Base-by-base conservation (phyloP, 2,888 invertebrate genomes). In the Melolontha melolontha region DNA sequence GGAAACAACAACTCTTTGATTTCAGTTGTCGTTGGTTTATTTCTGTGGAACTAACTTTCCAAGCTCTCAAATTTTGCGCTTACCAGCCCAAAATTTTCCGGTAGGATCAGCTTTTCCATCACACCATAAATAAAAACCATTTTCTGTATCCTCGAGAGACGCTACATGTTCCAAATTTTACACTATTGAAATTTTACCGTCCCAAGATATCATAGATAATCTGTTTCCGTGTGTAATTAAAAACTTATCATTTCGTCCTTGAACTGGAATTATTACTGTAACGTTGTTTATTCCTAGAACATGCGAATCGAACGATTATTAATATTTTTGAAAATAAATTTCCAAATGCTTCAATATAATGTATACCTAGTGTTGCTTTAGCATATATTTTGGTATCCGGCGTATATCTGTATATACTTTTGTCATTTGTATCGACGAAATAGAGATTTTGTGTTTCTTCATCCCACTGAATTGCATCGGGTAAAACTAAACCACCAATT, bases 31-130 rank as follows among this genome's bases (percentile, higher is more conserved):
- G n/a, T n/a, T n/a, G n/a, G n/a, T n/a, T n/a, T n/a, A n/a, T n/a
- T n/a, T n/a, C n/a, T n/a, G n/a, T n/a, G n/a, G n/a, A n/a, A n/a
- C n/a, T n/a, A 14, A 8, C 17, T 47, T 8, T 22, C 12, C 12
- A 1, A n/a, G 16, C 6, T 54, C 39, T 34, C n/a, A 40, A n/a
- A 0, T 49, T 29, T 8, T 34, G 8, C 82, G 82, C 39, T 83
- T 83, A 81, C 92, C 92, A 73, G 90, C 90, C 86, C 91, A 93
- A 52, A 94, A 84, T 66, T 92, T 84, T 11, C 94, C 94, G 2
- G 83, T 81, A 8, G 90, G 88, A 79, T 94, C 94, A 47, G 91
- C 91, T 82, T 94, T 94, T 42, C 90, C 94, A 78, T 94, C 94
- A 75, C 94, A 94, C 77, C 93, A 87, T 76, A 92, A 86, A 79